These are phyloP conservation scores for Oryzias sinensis DNA, from an alignment of 2,797 vertebrate species.

Conservation along the genomic window DNA sequence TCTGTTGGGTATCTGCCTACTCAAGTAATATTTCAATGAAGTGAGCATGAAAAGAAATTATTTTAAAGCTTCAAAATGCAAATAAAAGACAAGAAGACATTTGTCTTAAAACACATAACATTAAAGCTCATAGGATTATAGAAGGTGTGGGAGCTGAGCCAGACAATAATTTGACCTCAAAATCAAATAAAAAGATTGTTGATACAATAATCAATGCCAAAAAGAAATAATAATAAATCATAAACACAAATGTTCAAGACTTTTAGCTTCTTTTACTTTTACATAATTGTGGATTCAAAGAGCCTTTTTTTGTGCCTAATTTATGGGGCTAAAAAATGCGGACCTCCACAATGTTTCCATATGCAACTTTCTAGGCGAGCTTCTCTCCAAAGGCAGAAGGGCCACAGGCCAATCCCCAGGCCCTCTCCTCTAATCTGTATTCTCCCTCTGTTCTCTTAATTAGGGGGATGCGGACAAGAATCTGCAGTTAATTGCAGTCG, in stretches of 20 bases:
- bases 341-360: constrained; percentile 53
- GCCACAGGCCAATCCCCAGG: constrained; percentile 61
- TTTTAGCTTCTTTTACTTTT: neutral
- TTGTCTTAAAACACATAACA: too few relatives aligned
- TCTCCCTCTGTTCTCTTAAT: constrained; percentile 64
- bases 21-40: too few relatives aligned
- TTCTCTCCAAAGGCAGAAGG: constrained; percentile 47
- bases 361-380: constrained; percentile 49
- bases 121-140: too few relatives aligned
- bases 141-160: too few relatives aligned
- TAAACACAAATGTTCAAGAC: neutral
- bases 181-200: too few relatives aligned
- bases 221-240: neutral
- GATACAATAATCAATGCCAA: too few relatives aligned
- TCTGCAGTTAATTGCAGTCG: constrained; percentile 48
- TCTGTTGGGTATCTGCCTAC: too few relatives aligned
- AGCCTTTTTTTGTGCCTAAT: constrained; percentile 13
- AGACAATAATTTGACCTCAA: too few relatives aligned
- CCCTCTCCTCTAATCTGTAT: constrained; percentile 60
- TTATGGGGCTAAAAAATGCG: constrained; percentile 55
- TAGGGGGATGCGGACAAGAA: constrained; percentile 50
- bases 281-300: constrained; percentile 10
- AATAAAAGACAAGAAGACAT: too few relatives aligned
- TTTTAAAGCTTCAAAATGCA: too few relatives aligned
- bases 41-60: too few relatives aligned